phyloP scores from a whole-genome alignment of 2,888 invertebrate species.

The Syrista parreyssii region DNA sequence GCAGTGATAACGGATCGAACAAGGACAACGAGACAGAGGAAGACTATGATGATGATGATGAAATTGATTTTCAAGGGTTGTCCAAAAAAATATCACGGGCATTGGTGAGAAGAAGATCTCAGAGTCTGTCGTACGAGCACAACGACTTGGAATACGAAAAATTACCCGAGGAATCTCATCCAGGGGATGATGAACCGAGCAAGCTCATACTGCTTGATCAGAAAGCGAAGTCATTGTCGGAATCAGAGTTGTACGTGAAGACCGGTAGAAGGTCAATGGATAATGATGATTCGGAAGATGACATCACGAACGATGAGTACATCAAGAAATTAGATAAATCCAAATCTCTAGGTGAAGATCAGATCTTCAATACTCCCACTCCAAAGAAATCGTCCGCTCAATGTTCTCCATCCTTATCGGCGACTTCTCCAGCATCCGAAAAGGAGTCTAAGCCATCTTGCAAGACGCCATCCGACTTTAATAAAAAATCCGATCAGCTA shows the following conservation, averaged over 20 bases:
- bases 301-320: background rate
- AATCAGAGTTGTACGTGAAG: background rate
- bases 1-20: background rate
- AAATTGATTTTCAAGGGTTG: background rate
- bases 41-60: background rate
- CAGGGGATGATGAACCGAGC: background rate
- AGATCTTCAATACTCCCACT: background rate
- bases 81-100: background rate
- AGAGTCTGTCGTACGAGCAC: background rate
- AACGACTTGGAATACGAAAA: background rate
- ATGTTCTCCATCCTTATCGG: background rate
- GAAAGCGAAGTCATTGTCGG: background rate
- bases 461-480: background rate
- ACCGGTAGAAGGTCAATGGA: background rate
- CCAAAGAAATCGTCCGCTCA: background rate
- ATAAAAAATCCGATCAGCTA: background rate
- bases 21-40: background rate
- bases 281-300: background rate
- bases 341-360: constrained; percentile 4
- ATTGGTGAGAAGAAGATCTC: background rate
- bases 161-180: background rate
- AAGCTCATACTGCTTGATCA: background rate
- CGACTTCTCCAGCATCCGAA: background rate
- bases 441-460: background rate
- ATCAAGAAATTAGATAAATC: constrained; percentile 18